Base-by-base conservation (phyloP, 2,888 invertebrate species). In the Apamea epomidion region DNA sequence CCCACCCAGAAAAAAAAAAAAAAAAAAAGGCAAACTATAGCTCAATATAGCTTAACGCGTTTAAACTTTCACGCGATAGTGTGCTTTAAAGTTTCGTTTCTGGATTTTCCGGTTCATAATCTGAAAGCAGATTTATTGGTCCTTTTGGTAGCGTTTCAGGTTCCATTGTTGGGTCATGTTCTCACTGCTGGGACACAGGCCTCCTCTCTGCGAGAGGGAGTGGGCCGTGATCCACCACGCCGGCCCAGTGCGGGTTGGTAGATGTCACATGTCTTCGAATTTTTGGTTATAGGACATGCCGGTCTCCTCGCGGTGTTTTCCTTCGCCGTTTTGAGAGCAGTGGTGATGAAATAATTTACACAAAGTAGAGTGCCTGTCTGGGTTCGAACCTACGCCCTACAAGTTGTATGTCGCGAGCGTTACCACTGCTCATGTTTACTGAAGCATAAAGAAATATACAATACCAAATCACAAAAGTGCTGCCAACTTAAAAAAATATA, bases 11-110 rank as follows among this genome's bases (percentile, higher is more conserved):
- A n/a, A n/a, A n/a, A n/a, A n/a, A n/a, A n/a, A n/a, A n/a, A n/a
- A n/a, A n/a, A n/a, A n/a, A n/a, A n/a, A 76, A 76, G 68, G 51
- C 29, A 81, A 70, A 76, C 76, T 84, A 69, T 65, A 76, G 76
- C 72, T 78, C 78, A 77, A 62, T 78, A 64, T 48, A 42, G 64
- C 76, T 83, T 76, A 73, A 65, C 51, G 76, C 51, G 76, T 37
- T 76, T 51, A 69, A 81, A 83, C 48, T 84, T 76, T 16, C 42
- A 73, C 4, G 69, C 37, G 21, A 42, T 64, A 58, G 72, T 78
- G 51, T 37, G 70, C 45, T 68, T 71, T 62, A 48, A 73, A 83
- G 37, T 73, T 69, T 62, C 42, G 21, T 73, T 68, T 60, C 64
- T 64, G 5, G 6, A 75, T 74, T 79, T 83, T 74, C 51, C 29